These are phyloP conservation scores for Muntiacus muntjak DNA, from an alignment of 2,113 vertebrate genomes.

Conservation along the genomic window DNA sequence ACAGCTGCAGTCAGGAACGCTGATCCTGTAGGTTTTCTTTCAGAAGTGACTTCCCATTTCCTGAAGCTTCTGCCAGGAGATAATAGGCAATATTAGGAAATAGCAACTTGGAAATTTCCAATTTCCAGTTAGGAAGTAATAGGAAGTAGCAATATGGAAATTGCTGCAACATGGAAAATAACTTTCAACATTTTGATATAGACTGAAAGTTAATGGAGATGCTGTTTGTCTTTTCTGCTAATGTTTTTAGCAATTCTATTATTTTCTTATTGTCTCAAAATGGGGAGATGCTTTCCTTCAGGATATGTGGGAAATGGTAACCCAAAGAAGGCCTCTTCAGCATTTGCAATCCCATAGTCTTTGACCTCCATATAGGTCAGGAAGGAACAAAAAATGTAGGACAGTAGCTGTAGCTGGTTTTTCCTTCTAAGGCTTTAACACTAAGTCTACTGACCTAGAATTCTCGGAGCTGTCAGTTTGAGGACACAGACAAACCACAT, in stretches of 20 bases:
- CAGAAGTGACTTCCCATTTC: background rate
- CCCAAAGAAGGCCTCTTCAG: background rate
- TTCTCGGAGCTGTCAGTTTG: background rate
- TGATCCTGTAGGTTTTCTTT: background rate
- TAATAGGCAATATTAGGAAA: background rate
- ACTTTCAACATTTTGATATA: background rate
- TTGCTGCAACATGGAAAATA: background rate
- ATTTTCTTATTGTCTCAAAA: background rate
- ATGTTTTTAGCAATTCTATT: background rate
- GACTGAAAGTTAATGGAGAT: background rate
- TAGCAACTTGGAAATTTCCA: no score
- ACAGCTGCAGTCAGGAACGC: background rate
- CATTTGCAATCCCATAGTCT: background rate
- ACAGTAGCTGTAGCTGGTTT: background rate
- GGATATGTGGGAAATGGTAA: background rate
- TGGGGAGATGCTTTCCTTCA: background rate
- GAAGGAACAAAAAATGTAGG: background rate
- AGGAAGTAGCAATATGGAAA: background rate
- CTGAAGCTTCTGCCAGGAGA: background rate
- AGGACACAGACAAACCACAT: rapidly evolving
- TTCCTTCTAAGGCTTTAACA: background rate
- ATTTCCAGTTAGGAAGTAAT: no score
- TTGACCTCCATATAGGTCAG: background rate
- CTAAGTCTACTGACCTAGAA: background rate
- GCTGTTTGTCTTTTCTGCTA: background rate